phyloP scores from a whole-genome alignment of 2,113 vertebrate genomes.

The Pipra filicauda region DNA sequence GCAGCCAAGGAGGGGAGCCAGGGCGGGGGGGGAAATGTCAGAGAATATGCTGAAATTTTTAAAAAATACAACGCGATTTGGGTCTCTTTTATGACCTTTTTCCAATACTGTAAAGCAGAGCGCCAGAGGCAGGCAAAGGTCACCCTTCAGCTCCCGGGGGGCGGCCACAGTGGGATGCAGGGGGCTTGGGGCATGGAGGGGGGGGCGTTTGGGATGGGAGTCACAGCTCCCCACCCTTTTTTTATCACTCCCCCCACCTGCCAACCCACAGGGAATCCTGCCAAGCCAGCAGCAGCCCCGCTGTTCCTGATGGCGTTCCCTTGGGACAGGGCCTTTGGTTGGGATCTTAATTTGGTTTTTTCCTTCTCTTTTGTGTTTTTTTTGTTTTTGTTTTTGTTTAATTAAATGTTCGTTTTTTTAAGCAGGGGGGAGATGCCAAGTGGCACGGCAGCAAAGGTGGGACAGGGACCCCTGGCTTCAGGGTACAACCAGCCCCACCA shows the following conservation, averaged over 20 bases:
- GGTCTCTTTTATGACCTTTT: conserved; percentile 82
- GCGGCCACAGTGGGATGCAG: background rate
- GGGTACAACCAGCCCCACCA: background rate
- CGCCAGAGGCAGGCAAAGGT: conserved; percentile 41
- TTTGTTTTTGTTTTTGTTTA: background rate
- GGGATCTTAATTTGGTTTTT: conserved; percentile 37
- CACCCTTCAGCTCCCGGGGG: conserved; percentile 3
- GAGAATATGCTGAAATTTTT: conserved; percentile 73
- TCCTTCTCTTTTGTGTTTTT: background rate
- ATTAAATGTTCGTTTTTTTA: conserved; percentile 16
- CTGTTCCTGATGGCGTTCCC: background rate
- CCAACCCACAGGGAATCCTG: background rate
- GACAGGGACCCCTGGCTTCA: background rate
- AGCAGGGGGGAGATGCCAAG: conserved; percentile 19
- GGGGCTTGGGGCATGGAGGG: background rate
- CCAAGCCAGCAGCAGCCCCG: background rate
- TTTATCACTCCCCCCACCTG: background rate
- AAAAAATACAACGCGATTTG: conserved; percentile 77
- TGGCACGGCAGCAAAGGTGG: background rate
- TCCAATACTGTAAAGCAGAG: conserved; percentile 79
- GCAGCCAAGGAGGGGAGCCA: conserved; percentile 42
- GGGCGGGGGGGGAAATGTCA: conserved; percentile 29
- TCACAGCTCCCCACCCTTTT: background rate
- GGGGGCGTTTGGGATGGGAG: background rate
- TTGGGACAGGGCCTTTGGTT: background rate